These are phyloP conservation scores for Trichogramma dendrolimi DNA, from an alignment of 2,888 invertebrate species.

Conservation along the genomic window DNA sequence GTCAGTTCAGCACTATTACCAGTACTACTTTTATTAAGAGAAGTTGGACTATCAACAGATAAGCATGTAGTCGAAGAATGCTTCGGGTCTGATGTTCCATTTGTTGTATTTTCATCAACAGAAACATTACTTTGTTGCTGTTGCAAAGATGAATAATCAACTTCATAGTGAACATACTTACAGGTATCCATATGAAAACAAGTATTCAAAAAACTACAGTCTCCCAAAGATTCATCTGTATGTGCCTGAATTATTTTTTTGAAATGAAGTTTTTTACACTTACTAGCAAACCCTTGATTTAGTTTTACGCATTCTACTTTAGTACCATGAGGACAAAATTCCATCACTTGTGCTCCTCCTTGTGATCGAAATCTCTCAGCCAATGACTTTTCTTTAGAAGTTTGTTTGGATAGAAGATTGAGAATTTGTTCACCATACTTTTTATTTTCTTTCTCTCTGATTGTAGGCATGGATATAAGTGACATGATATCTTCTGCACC, in stretches of 20 bases:
- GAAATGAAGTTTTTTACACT: conserved; percentile 90
- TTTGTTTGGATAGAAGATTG: conserved; percentile 88
- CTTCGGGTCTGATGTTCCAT: conserved; percentile 33
- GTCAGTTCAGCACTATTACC: conserved; percentile 59
- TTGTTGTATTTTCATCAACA: conserved; percentile 39
- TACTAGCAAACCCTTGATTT: conserved; percentile 52
- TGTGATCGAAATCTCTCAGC: conserved; percentile 94
- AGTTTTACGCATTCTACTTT: conserved; percentile 73
- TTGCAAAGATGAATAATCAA: conserved; percentile 68
- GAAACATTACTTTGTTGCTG: conserved; percentile 33
- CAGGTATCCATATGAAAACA: conserved; percentile 99
- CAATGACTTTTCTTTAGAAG: conserved; percentile 92
- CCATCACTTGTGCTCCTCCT: conserved; percentile 88
- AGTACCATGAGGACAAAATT: conserved; percentile 95
- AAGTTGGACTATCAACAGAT: conserved; percentile 12
- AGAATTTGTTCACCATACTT: conserved; percentile 94
- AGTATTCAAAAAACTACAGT: conserved; percentile 96
- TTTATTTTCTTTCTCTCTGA: conserved; percentile 91
- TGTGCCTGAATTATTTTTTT: conserved; percentile 94
- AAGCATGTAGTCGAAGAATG: neutral
- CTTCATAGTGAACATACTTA: conserved; percentile 98
- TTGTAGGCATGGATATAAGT: conserved; percentile 84
- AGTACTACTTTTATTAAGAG: conserved; percentile 34
- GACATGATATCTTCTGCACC: conserved; percentile 61
- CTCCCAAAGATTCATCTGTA: conserved; percentile 91